Conservation (phyloP, 2,888 invertebrate species). For the Candidula unifasciata region DNA sequence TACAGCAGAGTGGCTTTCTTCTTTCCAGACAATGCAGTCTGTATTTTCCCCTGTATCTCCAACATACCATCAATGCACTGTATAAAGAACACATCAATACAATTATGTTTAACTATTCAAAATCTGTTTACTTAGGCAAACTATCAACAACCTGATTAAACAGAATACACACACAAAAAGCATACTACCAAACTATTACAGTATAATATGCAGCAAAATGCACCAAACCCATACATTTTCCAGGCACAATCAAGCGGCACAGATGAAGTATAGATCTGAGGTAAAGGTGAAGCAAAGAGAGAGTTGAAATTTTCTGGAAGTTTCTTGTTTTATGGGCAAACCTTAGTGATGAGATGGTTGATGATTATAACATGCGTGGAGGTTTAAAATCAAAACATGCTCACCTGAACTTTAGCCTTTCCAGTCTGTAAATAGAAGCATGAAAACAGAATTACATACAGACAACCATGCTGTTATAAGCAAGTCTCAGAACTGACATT, state of each 20-base stretch:
- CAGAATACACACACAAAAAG: neutral
- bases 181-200: neutral
- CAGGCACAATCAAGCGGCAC: neutral
- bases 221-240: constrained; percentile 7
- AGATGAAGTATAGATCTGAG: too few species aligned
- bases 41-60: constrained; percentile 64
- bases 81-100: constrained; percentile 44
- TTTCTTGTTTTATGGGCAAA: neutral
- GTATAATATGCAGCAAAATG: constrained; percentile 11
- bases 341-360: neutral
- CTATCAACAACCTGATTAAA: too few species aligned
- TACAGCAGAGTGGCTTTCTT: constrained; percentile 66
- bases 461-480: too few species aligned
- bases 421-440: constrained; percentile 31
- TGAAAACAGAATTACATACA: too few species aligned
- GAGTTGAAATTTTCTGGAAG: too few species aligned
- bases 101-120: neutral
- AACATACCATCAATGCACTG: constrained; percentile 70
- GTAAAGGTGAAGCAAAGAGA: too few species aligned
- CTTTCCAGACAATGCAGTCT: constrained; percentile 62
- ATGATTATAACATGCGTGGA: neutral
- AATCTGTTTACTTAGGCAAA: neutral
- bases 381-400: neutral
- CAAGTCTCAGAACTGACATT: too few species aligned
- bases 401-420: constrained; percentile 36